phyloP scores from a whole-genome alignment of 2,797 vertebrate species.

The Tachyglossus aculeatus region DNA sequence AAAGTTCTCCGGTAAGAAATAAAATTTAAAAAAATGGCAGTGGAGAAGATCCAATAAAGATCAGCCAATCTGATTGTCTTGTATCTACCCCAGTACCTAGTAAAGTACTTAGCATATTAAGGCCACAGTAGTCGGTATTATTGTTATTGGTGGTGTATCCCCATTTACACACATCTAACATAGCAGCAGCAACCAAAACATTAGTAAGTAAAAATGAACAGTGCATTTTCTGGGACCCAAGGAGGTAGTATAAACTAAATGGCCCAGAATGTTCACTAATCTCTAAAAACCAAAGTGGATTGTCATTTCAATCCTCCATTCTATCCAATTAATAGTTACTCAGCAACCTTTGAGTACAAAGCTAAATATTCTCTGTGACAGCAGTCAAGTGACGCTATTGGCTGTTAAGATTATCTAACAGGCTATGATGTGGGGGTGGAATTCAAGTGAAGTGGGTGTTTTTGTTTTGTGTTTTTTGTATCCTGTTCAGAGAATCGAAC shows the following conservation, averaged over 20 bases:
- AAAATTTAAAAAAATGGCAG: not conserved
- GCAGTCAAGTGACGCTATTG: constrained; percentile 31
- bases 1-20: not conserved
- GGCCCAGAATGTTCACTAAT: not conserved
- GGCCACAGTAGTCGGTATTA: too few species aligned
- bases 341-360: constrained; percentile 29
- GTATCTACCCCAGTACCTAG: too few species aligned
- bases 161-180: not conserved
- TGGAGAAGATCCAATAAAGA: constrained; percentile 18
- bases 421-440: constrained; percentile 24
- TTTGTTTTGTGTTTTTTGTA: constrained; percentile 26
- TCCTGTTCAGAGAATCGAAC: constrained; percentile 34
- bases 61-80: not conserved
- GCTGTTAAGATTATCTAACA: constrained; percentile 21
- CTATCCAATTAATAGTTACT: constrained; percentile 15
- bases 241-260: not conserved
- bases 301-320: not conserved
- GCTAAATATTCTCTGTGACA: constrained; percentile 38
- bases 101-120: too few species aligned
- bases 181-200: not conserved
- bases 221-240: constrained; percentile 9
- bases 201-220: not conserved
- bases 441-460: constrained; percentile 15
- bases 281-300: not conserved
- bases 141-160: too few species aligned